Base-by-base conservation (phyloP, 2,888 invertebrate species). In the Ecliptopera silaceata region DNA sequence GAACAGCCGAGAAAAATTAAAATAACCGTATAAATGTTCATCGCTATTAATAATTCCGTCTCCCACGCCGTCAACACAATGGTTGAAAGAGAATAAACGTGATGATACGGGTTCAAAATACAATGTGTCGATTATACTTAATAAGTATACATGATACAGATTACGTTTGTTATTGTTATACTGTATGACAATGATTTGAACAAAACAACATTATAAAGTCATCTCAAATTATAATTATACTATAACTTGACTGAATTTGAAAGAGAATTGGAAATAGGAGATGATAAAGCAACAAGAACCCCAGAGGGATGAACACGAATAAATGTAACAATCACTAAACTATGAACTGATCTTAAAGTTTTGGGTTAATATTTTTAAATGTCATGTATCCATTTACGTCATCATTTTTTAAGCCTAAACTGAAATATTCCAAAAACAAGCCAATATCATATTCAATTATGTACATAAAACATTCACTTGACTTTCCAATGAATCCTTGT, bases 401-500 rank as follows among this genome's bases (percentile, higher is more conserved):
- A n/a, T n/a, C n/a, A n/a, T n/a, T n/a, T n/a, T n/a, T n/a, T n/a
- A n/a, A n/a, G n/a, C n/a, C 26, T 6, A 6, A 26, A 8, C 26
- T 26, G 26, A 26, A 26, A 26, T 26, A 26, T 26, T 4, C 8
- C 26, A 26, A 2, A 6, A 26, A 26, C 26, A 26, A 26, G 32
- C 8, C 18, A 17, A 36, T 29, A 51, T 2, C 36, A 26, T 22
- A 39, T 17, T 34, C 3, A 29, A 50, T 49, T 48, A 63, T 61
- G 61, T 45, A 39, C 45, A 63, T 58, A 41, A 31, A 18, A 32
- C 22, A 41, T 38, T 34, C 29, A 46, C 20, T 41, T 49, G 63
- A 61, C 39, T 56, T 52, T 39, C 29, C 32, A 57, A 59, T 53
- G 48, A 52, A 59, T 36, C 42, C 13, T 8, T 50, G 54, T 59